Conservation (phyloP, 1,140 invertebrate species). For the Ericerus pela region DNA sequence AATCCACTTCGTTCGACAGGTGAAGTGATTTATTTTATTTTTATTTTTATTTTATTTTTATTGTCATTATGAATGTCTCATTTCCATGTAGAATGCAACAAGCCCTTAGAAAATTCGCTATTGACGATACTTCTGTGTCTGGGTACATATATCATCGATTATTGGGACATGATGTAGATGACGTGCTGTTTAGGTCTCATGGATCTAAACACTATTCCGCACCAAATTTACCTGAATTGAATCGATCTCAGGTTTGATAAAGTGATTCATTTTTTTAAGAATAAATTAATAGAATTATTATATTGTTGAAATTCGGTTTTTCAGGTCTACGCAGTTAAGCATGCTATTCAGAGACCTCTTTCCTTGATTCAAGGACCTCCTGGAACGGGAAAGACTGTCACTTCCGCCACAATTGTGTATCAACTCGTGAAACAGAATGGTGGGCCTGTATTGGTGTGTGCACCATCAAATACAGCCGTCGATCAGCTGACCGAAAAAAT, state of each 20-base stretch:
- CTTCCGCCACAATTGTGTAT: slow-evolving; percentile 97
- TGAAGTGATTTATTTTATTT: slow-evolving; percentile 29
- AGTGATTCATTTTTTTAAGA: neutral
- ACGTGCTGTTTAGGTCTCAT: slow-evolving; percentile 76
- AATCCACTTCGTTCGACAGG: slow-evolving; percentile 96
- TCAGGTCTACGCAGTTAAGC: slow-evolving; percentile 97
- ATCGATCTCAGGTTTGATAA: slow-evolving; percentile 62
- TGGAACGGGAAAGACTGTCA: slow-evolving; percentile 97
- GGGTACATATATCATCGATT: slow-evolving; percentile 94
- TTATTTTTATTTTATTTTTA: neutral
- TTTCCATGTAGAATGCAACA: slow-evolving; percentile 76
- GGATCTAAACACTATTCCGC: slow-evolving; percentile 93
- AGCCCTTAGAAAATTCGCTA: slow-evolving; percentile 86
- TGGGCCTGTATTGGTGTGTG: slow-evolving; percentile 92
- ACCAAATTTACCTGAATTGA: slow-evolving; percentile 91
- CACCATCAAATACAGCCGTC: slow-evolving; percentile 97
- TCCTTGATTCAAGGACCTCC: slow-evolving; percentile 77
- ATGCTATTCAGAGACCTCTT: slow-evolving; percentile 89
- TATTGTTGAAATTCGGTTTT: slow-evolving; percentile 17
- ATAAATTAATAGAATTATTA: neutral
- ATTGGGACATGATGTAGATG: slow-evolving; percentile 92
- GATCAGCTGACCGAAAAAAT: slow-evolving; percentile 99
- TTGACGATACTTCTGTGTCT: slow-evolving; percentile 91
- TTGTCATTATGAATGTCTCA: neutral
- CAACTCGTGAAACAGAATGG: slow-evolving; percentile 89